A percentile compares a stretch with the other conserved stretches of the same genome.
phyloP scores from a whole-genome alignment of 2,888 invertebrate species.

The Agrilus biguttatus region DNA sequence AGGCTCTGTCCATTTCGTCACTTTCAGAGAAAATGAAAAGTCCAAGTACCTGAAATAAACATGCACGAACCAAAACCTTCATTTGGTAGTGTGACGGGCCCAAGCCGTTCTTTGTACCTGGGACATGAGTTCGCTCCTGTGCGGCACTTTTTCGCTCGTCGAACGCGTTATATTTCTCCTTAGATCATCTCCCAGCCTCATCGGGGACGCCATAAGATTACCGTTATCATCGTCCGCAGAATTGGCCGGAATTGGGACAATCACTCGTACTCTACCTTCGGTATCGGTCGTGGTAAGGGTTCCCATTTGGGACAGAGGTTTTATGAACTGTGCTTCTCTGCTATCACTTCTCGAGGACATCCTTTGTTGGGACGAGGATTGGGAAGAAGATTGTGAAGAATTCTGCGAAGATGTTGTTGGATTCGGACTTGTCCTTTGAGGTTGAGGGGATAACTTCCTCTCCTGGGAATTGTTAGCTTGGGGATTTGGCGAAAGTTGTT shows the following conservation, averaged over 20 bases:
- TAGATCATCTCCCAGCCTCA: slow-evolving; percentile 42
- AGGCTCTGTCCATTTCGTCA: background rate
- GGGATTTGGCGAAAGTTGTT: slow-evolving; percentile 31
- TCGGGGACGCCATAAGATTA: slow-evolving; percentile 30
- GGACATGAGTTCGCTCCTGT: slow-evolving; percentile 72
- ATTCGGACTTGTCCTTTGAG: background rate
- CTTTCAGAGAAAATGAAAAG: background rate
- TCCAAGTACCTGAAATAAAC: slow-evolving; percentile 5
- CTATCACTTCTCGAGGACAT: slow-evolving; percentile 1
- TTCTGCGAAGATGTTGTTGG: background rate
- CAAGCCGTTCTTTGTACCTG: slow-evolving; percentile 68
- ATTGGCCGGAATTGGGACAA: slow-evolving; percentile 39
- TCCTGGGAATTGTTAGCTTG: slow-evolving; percentile 14
- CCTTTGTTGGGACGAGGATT: background rate
- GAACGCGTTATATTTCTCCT: slow-evolving; percentile 52
- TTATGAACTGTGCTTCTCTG: slow-evolving; percentile 41
- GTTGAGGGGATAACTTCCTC: background rate
- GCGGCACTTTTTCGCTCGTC: slow-evolving; percentile 75
- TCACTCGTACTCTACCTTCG: slow-evolving; percentile 45
- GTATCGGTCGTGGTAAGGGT: slow-evolving; percentile 45
- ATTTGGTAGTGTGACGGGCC: slow-evolving; percentile 82
- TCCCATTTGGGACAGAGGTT: slow-evolving; percentile 50
- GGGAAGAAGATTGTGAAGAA: background rate
- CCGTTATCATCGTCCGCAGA: slow-evolving; percentile 26
- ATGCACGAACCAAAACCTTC: slow-evolving; percentile 13